Base-by-base conservation (phyloP, 2,113 vertebrate species). In the Romanogobio albipinnatus region DNA sequence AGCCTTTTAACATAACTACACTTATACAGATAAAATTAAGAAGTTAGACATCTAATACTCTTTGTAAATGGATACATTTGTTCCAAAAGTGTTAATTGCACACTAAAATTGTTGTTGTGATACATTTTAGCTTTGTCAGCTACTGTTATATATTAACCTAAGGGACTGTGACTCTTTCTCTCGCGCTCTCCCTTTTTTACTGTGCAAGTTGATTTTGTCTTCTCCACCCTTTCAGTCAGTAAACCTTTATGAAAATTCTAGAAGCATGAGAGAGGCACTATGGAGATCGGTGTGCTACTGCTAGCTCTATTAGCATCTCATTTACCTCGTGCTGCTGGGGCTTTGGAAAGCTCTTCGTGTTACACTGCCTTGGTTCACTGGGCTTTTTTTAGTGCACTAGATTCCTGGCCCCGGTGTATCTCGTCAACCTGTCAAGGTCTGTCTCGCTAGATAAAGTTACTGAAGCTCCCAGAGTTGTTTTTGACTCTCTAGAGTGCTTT, bases 351-450 rank as follows among this genome's bases (percentile, higher is more conserved):
- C 47, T 87, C 74, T 81, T 89, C 84, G 45, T 66, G 76, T 87
- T 85, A 86, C 90, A 86, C 75, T 77, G 84, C 89, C 85, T 85
- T 86, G 88, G 85, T 86, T 87, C 62, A 47, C 58, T 80, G 58
- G 19, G 90, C 91, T 94, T 94, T 94, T 95, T 92, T 90, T 93
- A 94, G 92, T 88, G 26, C 84, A 90, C 90, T 85, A 89, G 91
- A 91, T 93, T 93, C 90, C 84, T 90, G 88, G 90, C 74, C 83
- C 81, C 73, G 82, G 86, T 85, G 84, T 92, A 90, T 92, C 93
- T 90, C 76, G 89, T 87, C 89, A 81, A 86, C 88, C 87, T 59
- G 75, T 92, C 86, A 86, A 82, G 51, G 82, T 83, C 83, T n/a
- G 33, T 87, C 81, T 84, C 68, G 9, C 85, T 83, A 85, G 92